Percentiles rank a stretch among this genome's conserved stretches.
phyloP scores from a whole-genome alignment of 2,888 invertebrate genomes.

The Parnassius smintheus region DNA sequence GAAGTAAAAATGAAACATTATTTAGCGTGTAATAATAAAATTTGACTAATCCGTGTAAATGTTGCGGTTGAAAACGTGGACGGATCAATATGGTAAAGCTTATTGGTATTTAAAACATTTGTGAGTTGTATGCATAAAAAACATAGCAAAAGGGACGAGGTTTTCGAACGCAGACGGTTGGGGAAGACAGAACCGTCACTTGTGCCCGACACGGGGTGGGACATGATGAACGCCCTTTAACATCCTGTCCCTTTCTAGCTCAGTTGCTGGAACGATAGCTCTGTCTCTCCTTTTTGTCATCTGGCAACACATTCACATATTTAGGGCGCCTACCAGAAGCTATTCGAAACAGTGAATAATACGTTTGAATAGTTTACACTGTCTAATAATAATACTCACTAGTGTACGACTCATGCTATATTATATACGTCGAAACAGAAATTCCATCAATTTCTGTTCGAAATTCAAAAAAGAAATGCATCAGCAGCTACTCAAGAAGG shows the following conservation, averaged over 20 bases:
- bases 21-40: not conserved
- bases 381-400: conserved; percentile 62
- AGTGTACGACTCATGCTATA: conserved; percentile 29
- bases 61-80: conserved; percentile 24
- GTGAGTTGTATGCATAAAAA: conserved; percentile 38
- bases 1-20: conserved; percentile 55
- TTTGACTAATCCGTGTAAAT: conserved; percentile 50
- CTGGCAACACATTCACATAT: conserved; percentile 68
- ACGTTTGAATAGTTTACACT: conserved; percentile 63
- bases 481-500: conserved; percentile 10
- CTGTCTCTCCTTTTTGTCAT: conserved; percentile 59
- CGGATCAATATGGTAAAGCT: conserved; percentile 14
- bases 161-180: conserved; percentile 66
- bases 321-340: conserved; percentile 68
- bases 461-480: conserved; percentile 36
- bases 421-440: too few species aligned
- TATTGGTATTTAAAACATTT: conserved; percentile 32
- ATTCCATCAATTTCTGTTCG: conserved; percentile 36
- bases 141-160: conserved; percentile 55
- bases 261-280: conserved; percentile 34
- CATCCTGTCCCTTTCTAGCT: conserved; percentile 50
- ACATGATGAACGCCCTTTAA: conserved; percentile 66
- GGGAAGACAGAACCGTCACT: conserved; percentile 73
- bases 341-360: conserved; percentile 78
- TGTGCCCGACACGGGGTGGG: conserved; percentile 75